Base-by-base conservation (phyloP, 2,113 vertebrate species). In the Hydrochoerus hydrochaeris region DNA sequence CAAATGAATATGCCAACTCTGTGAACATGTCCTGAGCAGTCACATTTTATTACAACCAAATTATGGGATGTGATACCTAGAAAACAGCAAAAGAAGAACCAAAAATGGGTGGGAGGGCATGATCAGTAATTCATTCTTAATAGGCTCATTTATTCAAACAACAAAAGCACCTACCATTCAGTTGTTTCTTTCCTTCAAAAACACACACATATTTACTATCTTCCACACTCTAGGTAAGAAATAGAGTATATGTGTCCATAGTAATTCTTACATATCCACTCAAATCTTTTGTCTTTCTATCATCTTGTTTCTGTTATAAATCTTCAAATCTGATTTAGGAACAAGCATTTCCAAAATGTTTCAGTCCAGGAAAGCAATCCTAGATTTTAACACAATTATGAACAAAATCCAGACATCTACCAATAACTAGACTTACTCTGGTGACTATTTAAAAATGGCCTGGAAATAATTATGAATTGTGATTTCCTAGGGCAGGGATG, bases 41-140 rank as follows among this genome's bases (percentile, higher is more conserved):
- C 99, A 99, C 98, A 97, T 98, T 98, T 98, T 97, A 98, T 99
- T 98, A 98, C 97, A 92, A 86, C 94, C 94, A 20, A 97, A 97
- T 98, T 98, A 98, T 93, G 96, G 98, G 96, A 96, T 96, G 96
- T 28, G 62, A 98, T 98, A 98, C 98, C 97, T 94, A 97, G 97
- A 97, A 98, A 97, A 97, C 97, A 96, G 97, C 96, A 94, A 96
- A 90, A 63, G 82, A 11, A 58, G 71, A 82, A 94, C 92, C 54
- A 71, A 75, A 3, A 58, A 86, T 67, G 93, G 96, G 65, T 60
- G 54, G 46, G 86, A n/a, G 57, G 75, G 96, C 88, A 95, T 88
- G 75, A 95, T 91, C 71, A 35, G 32, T 95, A 85, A 95, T 97
- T 96, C 96, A 92, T 95, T 97, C 62, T 95, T 95, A 96, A 90